Evolutionary conservation across 2,797 vertebrate genomes (phyloP), one percentile per base, ranked within the genome.

Genomic region (Luscinia luscinia): DNA sequence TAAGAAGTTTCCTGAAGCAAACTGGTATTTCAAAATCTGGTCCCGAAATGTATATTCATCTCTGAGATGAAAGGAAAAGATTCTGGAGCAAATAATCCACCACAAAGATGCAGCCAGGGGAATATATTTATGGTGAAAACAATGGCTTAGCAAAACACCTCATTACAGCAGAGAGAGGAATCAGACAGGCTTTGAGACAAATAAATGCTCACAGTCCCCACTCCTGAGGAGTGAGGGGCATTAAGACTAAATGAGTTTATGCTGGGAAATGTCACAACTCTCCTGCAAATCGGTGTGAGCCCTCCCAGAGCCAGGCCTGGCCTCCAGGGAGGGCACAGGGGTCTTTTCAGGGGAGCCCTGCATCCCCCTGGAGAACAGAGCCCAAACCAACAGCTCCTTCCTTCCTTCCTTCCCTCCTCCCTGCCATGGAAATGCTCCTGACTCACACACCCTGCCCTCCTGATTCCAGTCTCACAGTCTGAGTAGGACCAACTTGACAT

Each of bases 1-100:
- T 63, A 59, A 90, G 84, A 89, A 87, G 70, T 70, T 95, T 93
- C 67, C 81, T 61, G 86, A 90, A 93, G 81, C 74, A 93, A 84
- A 79, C 23, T 2, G 5, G 13, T 84, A 74, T 93, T 95, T 95
- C 77, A 87, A 61, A 88, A 89, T 26, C 74, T 84, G 59, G 21
- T 82, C 70, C n/a, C 0, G 0, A 90, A 94, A 95, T 89, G 45
- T 91, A 36, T 84, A 83, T 92, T 83, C n/a, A 75, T 87, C 70
- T 87, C 72, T 55, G 58, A 82, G 49, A 80, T 72, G 70, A 74
- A 91, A 86, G 78, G 20, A 41, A 73, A 63, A 94, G 11, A 61
- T 85, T 79, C 52, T 58, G 58, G 58, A 94, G 78, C 68, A 92
- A 92, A 94, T 68, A 89, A 87, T 93, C 52, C 49, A 79, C 59